Base-by-base conservation (phyloP, 1,140 invertebrate species). In the Zaprionus ornatus region DNA sequence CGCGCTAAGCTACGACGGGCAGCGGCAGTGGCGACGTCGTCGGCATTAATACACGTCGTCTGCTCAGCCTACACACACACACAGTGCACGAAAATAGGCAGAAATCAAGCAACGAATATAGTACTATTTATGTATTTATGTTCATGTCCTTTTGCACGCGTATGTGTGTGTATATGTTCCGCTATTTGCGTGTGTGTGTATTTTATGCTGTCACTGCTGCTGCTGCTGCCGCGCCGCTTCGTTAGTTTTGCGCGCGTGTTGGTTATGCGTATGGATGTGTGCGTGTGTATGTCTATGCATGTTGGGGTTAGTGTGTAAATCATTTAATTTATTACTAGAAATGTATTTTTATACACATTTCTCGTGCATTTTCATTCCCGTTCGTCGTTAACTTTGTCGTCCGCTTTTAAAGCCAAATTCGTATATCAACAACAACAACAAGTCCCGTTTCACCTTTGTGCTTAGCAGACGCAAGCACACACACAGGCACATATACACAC, bases 161-260 rank as follows among this genome's bases (percentile, higher is more conserved):
- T 42, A 45, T 42, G 59, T 45, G 37, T 12, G 25, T 55, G 25
- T 29, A 25, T 48, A 25, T 48, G 42, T 61, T 55, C 17, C 40
- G 40, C 40, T 45, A 45, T 40, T 40, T 50, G 27, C 56, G 65
- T 32, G 27, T 62, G 48, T 83, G 61, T 59, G 73, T 80, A 56
- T 74, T 74, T 74, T 75, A 69, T 80, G 72, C 71, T 79, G 63
- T 77, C 71, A 69, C 59, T 74, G 29, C 48, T 61, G 61, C 60
- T 63, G 64, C 76, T 78, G 37, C 40, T 63, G 35, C 40, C 73
- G 76, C 48, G 80, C 77, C 80, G 84, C 81, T 85, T 72, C 80
- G 84, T 81, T 90, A 90, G 84, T 90, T 90, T 90, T 84, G 85
- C 84, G 84, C 84, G 84, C 84, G 84, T 88, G 84, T 69, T 86